Evolutionary conservation across 2,888 invertebrate species (phyloP).

Genomic region (Hypsopygia costalis): DNA sequence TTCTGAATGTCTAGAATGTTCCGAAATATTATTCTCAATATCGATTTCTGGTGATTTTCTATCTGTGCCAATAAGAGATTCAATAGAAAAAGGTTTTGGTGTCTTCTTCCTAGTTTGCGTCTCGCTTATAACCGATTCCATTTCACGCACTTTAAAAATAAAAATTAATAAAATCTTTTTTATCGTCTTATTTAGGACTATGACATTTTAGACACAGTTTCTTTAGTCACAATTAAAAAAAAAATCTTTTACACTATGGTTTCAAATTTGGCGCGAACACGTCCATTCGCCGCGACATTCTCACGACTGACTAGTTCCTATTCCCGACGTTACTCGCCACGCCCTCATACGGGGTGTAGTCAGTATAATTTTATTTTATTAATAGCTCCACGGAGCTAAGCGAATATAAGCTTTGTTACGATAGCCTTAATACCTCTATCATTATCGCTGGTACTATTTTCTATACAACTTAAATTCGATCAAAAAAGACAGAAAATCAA

Average conservation of each 20-base stretch:
- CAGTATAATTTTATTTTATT: conserved; percentile 65
- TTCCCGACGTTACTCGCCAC: conserved; percentile 41
- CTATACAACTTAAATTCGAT: conserved; percentile 5
- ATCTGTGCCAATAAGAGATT: conserved; percentile 76
- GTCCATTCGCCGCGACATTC: conserved; percentile 44
- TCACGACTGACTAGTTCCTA: conserved; percentile 46
- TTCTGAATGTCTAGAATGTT: conserved; percentile 63
- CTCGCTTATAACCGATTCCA: conserved; percentile 58
- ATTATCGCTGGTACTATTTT: conserved; percentile 30
- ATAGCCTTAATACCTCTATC: conserved; percentile 46
- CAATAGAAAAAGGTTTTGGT: conserved; percentile 83
- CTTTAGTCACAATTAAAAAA: not conserved
- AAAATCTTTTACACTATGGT: conserved; percentile 13
- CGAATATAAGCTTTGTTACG: conserved; percentile 69
- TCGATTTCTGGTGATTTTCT: conserved; percentile 73
- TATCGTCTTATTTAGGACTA: not conserved
- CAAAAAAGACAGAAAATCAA: not conserved
- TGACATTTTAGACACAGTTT: too few relatives aligned
- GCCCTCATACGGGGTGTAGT: conserved; percentile 75
- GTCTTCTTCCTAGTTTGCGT: conserved; percentile 61
- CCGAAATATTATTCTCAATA: conserved; percentile 65
- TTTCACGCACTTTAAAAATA: conserved; percentile 16
- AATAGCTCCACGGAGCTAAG: conserved; percentile 45
- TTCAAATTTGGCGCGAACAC: conserved; percentile 27
- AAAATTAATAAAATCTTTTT: not conserved